A percentile compares a stretch with the other conserved stretches of the same genome.
Evolutionary conservation across 2,113 vertebrate genomes (phyloP).

Genomic region (Grus americana): DNA sequence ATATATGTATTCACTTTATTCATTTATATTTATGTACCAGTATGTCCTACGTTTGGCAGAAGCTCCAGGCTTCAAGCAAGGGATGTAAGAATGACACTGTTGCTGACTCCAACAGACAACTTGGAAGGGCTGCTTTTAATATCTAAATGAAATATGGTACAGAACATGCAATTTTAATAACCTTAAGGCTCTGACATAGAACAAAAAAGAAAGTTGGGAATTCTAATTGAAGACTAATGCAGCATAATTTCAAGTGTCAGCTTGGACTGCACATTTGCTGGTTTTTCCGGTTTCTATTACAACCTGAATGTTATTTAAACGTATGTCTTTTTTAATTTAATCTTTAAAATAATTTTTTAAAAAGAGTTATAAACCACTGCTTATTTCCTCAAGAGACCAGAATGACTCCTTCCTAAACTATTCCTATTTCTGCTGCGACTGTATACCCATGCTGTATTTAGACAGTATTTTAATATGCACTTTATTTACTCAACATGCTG

Average conservation of each 20-base stretch:
- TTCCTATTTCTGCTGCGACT: background rate
- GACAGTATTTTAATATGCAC: constrained; percentile 14
- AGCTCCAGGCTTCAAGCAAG: background rate
- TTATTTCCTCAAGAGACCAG: constrained; percentile 43
- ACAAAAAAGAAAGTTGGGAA: background rate
- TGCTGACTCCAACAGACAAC: background rate
- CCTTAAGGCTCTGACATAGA: background rate
- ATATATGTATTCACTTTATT: background rate
- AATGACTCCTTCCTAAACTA: constrained; percentile 14
- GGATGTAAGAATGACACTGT: background rate
- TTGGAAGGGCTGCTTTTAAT: constrained; percentile 25
- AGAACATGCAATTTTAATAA: constrained; percentile 21
- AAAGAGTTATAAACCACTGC: constrained; percentile 19
- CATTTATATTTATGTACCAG: background rate
- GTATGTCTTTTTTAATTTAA: background rate
- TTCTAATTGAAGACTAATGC: constrained; percentile 16
- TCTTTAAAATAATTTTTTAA: background rate
- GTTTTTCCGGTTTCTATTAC: constrained; percentile 12
- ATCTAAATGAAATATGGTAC: background rate
- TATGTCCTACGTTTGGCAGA: background rate
- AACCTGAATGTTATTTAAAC: constrained; percentile 48
- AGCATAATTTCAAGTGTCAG: constrained; percentile 6
- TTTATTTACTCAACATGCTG: background rate
- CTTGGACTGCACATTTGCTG: background rate
- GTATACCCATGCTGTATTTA: background rate